These are phyloP conservation scores for Parnassius smintheus DNA, from an alignment of 2,888 invertebrate species.

Conservation along the genomic window DNA sequence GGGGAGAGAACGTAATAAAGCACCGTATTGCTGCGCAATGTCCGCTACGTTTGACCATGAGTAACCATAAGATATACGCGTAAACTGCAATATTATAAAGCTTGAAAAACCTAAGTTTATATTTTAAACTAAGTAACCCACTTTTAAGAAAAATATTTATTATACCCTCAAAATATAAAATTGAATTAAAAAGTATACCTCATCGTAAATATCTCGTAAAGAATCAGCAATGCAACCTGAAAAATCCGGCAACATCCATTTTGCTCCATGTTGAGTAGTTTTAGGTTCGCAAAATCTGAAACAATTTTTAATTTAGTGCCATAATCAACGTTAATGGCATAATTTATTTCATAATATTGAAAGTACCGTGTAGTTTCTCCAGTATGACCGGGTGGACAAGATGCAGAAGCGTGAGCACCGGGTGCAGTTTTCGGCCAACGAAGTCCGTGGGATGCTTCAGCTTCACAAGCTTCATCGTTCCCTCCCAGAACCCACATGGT, in stretches of 20 bases:
- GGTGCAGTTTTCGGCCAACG: conserved; percentile 85
- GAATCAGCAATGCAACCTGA: conserved; percentile 86
- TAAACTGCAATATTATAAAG: conserved; percentile 49
- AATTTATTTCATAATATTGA: background rate
- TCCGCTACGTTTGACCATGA: conserved; percentile 81
- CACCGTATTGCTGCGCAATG: conserved; percentile 79
- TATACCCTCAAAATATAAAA: too few species aligned
- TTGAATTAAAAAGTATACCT: conserved; percentile 60
- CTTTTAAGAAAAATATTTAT: too few species aligned
- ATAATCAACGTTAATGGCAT: background rate
- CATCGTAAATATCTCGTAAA: conserved; percentile 82
- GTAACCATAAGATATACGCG: conserved; percentile 81
- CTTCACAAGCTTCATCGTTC: conserved; percentile 73
- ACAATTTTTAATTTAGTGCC: conserved; percentile 18
- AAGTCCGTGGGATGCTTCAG: conserved; percentile 79
- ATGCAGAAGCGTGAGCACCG: conserved; percentile 82
- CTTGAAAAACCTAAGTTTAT: background rate
- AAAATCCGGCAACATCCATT: conserved; percentile 89
- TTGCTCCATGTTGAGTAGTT: conserved; percentile 80
- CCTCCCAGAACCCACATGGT: conserved; percentile 84
- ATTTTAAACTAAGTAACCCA: too few species aligned
- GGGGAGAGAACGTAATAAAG: conserved; percentile 73
- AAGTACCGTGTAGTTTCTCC: conserved; percentile 65
- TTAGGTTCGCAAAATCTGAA: conserved; percentile 73
- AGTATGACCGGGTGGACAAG: conserved; percentile 77